A percentile compares a stretch with the other conserved stretches of the same genome.
These are phyloP conservation scores for Thymallus thymallus DNA, from an alignment of 2,113 vertebrate species.

Conservation along the genomic window DNA sequence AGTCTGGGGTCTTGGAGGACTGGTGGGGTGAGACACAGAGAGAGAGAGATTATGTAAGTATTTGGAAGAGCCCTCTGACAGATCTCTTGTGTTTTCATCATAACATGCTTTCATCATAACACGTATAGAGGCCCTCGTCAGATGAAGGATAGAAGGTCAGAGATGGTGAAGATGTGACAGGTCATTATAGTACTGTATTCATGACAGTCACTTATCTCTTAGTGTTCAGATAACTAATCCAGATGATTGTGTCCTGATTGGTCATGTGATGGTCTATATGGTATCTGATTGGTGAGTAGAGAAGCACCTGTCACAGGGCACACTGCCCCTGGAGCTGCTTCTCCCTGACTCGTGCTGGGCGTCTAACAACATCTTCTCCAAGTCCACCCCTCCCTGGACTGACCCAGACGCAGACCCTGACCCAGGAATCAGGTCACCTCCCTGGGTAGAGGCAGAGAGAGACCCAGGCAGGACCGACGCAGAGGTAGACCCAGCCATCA, in stretches of 20 bases:
- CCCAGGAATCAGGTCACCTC: neutral
- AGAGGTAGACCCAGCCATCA: neutral
- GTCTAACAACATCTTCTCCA: slow-evolving; percentile 88
- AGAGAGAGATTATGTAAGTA: neutral
- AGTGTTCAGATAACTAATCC: too few species aligned
- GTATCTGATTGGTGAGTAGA: neutral
- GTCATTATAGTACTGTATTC: too few species aligned
- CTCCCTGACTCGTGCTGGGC: slow-evolving; percentile 86
- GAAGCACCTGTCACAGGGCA: slow-evolving; percentile 66
- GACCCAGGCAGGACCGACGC: neutral
- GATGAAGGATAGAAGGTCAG: too few species aligned
- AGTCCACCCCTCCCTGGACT: slow-evolving; percentile 49
- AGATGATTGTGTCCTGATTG: too few species aligned
- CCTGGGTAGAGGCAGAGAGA: neutral
- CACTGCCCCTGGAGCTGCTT: slow-evolving; percentile 86
- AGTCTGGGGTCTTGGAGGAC: slow-evolving; percentile 86
- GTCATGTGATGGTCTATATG: neutral
- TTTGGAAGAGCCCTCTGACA: neutral
- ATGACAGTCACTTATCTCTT: too few species aligned
- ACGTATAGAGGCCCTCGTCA: too few species aligned
- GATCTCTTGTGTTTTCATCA: neutral
- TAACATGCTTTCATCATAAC: too few species aligned
- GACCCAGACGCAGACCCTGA: neutral
- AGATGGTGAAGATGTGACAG: too few species aligned
- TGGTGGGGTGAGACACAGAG: slow-evolving; percentile 39